Base-by-base conservation (phyloP, 2,888 invertebrate species). In the Choristoneura rosaceana region DNA sequence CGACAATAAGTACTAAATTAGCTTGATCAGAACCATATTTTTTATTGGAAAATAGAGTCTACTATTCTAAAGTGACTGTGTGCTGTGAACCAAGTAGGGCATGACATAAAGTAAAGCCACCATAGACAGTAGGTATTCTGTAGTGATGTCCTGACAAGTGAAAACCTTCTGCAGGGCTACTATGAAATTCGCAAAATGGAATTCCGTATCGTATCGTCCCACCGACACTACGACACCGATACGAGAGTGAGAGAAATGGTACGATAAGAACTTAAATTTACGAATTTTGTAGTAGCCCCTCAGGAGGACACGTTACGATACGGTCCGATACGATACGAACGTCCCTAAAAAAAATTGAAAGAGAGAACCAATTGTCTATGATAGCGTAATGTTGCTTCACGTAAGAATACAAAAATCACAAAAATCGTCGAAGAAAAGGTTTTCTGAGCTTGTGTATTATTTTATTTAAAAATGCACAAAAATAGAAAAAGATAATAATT, bases 1-100 rank as follows among this genome's bases (percentile, higher is more conserved):
- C 0, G 0, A 0, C 25, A 0, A n/a, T 71, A 63, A 45, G 10
- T 25, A 10, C 15, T 58, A 5, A 41, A 62, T 67, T 67, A 8
- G 58, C 15, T 33, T 63, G n/a, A 62, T 2, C 8, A 25, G 0
- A 55, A 12, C 12, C 5, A 14, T 2, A 47, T 2, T 58, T 14
- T 63, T 58, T 14, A 34, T 55, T 47, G 45, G 34, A 71, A 71
- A 71, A 71, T 58, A 63, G 58, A n/a, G 41, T 50, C 41, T 50
- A 60, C 41, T 50, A 60, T 38, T 12, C 25, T 25, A 69, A 50
- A 25, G 50, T 33, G 47, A 45, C 60, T 61, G 14, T 14, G 2
- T 34, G 34, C 60, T 61, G 14, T 14, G 2, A 60, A 60, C 50
- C 58, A 70, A 60, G 60, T 41, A 43, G 14, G 38, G 38, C 38